Evolutionary conservation across 2,113 vertebrate genomes (phyloP), one percentile per base, ranked within the genome.

Genomic region (Falco punctatus): DNA sequence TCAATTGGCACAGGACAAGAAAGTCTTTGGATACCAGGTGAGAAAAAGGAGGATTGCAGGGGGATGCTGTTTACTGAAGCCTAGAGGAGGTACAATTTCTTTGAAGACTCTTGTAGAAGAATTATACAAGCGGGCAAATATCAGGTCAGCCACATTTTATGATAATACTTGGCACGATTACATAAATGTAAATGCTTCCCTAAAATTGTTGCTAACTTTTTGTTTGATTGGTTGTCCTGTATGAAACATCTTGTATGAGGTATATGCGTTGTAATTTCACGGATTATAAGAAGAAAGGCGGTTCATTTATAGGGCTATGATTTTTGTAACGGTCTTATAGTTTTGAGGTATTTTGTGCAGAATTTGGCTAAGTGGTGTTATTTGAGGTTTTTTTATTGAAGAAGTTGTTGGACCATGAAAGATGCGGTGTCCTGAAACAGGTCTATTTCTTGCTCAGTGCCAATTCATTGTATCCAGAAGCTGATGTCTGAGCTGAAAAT

Each of bases 401-500:
- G 18, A 51, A 48, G 23, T 55, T 78, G 49, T 80, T 92, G 79
- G 62, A 59, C 44, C 54, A 51, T 38, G 69, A 40, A 81, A 74
- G 30, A 22, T 35, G 38, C 6, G 5, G 24, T 74, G 24, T 87
- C 38, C 27, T 71, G 38, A 89, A 88, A 58, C 33, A 71, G 44
- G 33, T 84, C 61, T 69, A 2, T 71, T 88, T 86, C 81, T 72
- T 81, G 59, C 46, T 81, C 58, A 46, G 23, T 46, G 58, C 40
- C 57, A 85, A 3, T 85, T 92, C 20, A 10, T 69, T 95, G 64
- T 64, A 90, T 90, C 44, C 33, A 89, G 58, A 92, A 95, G 46
- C 55, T 92, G 75, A 86, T 86, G 17, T 72, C 86, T 89, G 85
- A 83, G 86, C 82, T 85, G 88, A 90, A 95, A 91, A 94, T 65